Evolutionary conservation across 2,888 invertebrate species (phyloP).

Genomic region (Sturmia bella): DNA sequence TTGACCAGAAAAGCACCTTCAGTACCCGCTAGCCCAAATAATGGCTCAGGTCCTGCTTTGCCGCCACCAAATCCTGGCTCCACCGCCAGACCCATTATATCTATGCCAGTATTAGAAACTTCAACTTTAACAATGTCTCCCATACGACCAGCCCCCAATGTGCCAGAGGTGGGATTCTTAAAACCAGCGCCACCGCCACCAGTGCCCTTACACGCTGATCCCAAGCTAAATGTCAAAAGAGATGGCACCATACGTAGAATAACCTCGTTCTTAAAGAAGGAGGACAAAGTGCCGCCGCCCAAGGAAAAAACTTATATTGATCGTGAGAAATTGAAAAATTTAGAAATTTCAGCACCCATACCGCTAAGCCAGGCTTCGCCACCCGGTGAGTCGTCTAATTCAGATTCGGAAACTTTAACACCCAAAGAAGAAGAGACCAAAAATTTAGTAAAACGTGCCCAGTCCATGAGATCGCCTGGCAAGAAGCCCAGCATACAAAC

Average conservation of each 20-base stretch:
- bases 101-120: slow-evolving; percentile 90
- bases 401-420: slow-evolving; percentile 77
- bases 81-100: slow-evolving; percentile 88
- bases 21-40: slow-evolving; percentile 52
- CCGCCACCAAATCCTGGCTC: slow-evolving; percentile 86
- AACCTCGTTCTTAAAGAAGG: slow-evolving; percentile 88
- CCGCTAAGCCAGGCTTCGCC: slow-evolving; percentile 81
- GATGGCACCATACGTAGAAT: slow-evolving; percentile 88
- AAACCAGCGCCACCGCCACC: slow-evolving; percentile 84
- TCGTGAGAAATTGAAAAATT: slow-evolving; percentile 87
- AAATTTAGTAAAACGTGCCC: slow-evolving; percentile 86
- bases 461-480: slow-evolving; percentile 88
- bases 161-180: slow-evolving; percentile 57
- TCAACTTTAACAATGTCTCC: slow-evolving; percentile 84
- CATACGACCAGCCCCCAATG: slow-evolving; percentile 52
- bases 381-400: slow-evolving; percentile 85
- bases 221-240: slow-evolving; percentile 83
- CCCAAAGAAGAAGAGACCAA: slow-evolving; percentile 82
- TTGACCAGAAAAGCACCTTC: slow-evolving; percentile 72
- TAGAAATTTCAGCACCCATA: slow-evolving; percentile 93
- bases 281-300: slow-evolving; percentile 84
- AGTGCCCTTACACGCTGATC: slow-evolving; percentile 80
- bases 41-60: slow-evolving; percentile 82
- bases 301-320: slow-evolving; percentile 87
- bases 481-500: slow-evolving; percentile 86